Conservation (phyloP, 37 sponge, comb jelly and placozoan species). For the Oscarella lobularis region DNA sequence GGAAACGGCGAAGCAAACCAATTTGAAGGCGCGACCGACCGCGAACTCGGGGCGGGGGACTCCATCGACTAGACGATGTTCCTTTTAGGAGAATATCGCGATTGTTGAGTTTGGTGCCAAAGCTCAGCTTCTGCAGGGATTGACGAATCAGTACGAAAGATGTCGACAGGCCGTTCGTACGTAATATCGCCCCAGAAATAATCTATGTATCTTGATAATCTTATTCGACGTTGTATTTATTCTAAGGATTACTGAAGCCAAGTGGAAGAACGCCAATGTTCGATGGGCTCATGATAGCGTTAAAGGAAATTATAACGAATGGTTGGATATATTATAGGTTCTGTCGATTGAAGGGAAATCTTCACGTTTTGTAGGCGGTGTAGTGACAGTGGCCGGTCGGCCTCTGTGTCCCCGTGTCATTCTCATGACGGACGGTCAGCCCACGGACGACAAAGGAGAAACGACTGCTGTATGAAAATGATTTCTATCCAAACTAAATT, state of each 20-base stretch:
- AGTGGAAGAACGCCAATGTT: conserved; percentile 31
- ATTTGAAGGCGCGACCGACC: conserved; percentile 17
- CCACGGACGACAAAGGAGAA: conserved; percentile 17
- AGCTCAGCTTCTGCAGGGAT: conserved; percentile 17
- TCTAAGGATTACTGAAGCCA: conserved; percentile 9
- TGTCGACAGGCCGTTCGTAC: conserved; percentile 21
- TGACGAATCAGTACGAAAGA: conserved; percentile 19
- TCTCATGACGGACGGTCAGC: conserved; percentile 35
- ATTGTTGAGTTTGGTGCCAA: conserved; percentile 26
- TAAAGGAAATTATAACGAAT: conserved; percentile 22
- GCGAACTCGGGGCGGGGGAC: too few species aligned
- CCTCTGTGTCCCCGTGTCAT: conserved; percentile 33
- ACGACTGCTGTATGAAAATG: not conserved
- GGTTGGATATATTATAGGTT: conserved; percentile 4
- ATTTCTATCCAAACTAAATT: too few species aligned
- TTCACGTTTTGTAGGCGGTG: conserved; percentile 13
- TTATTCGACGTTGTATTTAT: not conserved
- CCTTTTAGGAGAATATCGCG: conserved; percentile 31
- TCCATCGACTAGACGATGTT: too few species aligned
- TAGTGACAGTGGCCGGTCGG: conserved; percentile 19
- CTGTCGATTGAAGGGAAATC: not conserved
- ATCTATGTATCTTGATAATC: not conserved
- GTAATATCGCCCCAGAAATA: conserved; percentile 7
- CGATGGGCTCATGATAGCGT: conserved; percentile 27
- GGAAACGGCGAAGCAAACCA: conserved; percentile 25